phyloP scores from a whole-genome alignment of 2,797 vertebrate genomes.

The Cephalopachus bancanus region DNA sequence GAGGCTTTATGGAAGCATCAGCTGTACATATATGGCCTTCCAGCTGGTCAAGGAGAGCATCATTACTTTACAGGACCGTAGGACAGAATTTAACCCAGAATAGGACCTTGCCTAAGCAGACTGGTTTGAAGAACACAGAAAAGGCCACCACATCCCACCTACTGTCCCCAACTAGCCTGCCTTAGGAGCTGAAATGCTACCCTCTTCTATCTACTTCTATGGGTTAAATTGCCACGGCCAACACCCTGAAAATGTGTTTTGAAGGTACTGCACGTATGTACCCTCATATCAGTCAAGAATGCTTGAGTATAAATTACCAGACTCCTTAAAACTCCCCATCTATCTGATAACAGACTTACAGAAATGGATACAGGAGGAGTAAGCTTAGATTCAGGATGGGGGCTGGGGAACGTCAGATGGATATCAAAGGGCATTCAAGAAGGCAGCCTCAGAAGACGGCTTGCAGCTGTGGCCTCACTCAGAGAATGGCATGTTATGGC shows the following conservation, averaged over 20 bases:
- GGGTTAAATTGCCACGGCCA: conserved; percentile 27
- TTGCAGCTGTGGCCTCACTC: too few relatives aligned
- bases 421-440: background rate
- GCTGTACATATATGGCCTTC: background rate
- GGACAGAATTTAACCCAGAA: conserved; percentile 24
- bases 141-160: background rate
- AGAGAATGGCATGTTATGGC: too few relatives aligned
- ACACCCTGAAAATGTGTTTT: conserved; percentile 45
- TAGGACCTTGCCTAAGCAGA: background rate
- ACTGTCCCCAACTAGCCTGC: background rate
- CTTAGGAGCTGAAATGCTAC: conserved; percentile 62
- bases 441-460: too few relatives aligned
- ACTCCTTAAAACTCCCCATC: background rate
- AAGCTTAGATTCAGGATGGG: conserved; percentile 15
- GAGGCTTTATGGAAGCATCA: background rate
- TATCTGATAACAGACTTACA: conserved; percentile 59
- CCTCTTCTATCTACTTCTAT: conserved; percentile 4
- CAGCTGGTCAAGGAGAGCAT: background rate
- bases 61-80: background rate
- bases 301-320: conserved; percentile 42
- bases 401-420: background rate
- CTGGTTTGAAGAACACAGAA: background rate
- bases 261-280: background rate
- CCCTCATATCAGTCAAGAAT: conserved; percentile 67
- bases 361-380: conserved; percentile 60